Evolutionary conservation across 2,888 invertebrate species (phyloP).

Genomic region (Boloria selene): DNA sequence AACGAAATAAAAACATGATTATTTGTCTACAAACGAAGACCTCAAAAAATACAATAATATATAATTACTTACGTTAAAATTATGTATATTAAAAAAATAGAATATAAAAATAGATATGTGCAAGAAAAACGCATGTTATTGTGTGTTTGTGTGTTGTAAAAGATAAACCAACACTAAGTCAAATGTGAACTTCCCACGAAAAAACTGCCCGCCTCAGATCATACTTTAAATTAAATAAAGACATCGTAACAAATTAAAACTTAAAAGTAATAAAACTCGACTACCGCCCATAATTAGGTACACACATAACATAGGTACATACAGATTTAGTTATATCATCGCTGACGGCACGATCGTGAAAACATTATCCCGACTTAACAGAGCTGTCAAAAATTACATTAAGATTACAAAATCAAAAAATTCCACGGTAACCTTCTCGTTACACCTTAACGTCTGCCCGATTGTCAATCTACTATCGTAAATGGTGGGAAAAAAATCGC

Average conservation of each 20-base stretch:
- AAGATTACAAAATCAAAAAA: conserved; percentile 33
- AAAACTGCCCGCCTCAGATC: conserved; percentile 18
- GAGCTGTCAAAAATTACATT: conserved; percentile 31
- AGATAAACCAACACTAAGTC: not conserved
- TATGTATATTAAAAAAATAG: too few relatives aligned
- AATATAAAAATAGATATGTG: too few relatives aligned
- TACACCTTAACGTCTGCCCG: conserved; percentile 35
- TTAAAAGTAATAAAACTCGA: conserved; percentile 11
- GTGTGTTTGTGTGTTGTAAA: too few relatives aligned
- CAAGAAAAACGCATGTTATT: not conserved
- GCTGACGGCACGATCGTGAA: not conserved
- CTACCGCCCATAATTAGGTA: not conserved
- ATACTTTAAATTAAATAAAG: conserved; percentile 23
- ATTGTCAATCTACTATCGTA: conserved; percentile 35
- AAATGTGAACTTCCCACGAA: not conserved
- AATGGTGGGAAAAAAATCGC: conserved; percentile 42
- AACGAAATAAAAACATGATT: too few relatives aligned
- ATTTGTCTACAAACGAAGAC: too few relatives aligned
- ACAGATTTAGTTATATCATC: not conserved
- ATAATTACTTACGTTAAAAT: too few relatives aligned
- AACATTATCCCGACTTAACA: conserved; percentile 20
- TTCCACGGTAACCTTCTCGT: conserved; percentile 20
- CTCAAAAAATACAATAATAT: too few relatives aligned
- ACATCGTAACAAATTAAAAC: conserved; percentile 23
- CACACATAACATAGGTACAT: conserved; percentile 2